Conservation (phyloP, 2,113 vertebrate genomes). For the Meriones unguiculatus region DNA sequence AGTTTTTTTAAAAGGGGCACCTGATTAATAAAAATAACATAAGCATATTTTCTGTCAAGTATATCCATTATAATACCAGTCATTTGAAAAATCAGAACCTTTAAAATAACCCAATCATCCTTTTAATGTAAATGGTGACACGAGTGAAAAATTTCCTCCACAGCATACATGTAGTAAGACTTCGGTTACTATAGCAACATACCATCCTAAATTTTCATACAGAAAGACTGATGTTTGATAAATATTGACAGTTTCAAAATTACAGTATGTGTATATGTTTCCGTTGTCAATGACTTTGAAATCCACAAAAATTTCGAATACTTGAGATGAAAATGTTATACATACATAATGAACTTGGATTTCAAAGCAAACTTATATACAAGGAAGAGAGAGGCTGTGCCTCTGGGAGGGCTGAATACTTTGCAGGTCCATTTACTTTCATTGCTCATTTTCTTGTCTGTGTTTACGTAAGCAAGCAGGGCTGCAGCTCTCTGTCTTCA, state of each 20-base stretch:
- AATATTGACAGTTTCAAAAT: conserved; percentile 22
- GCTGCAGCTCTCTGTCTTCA: not conserved
- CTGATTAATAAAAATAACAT: conserved; percentile 55
- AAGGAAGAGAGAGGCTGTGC: not conserved
- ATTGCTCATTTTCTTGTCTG: not conserved
- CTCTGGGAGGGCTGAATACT: not conserved
- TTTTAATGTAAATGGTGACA: not conserved
- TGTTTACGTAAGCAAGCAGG: not conserved
- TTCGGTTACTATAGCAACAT: not conserved
- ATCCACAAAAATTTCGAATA: not conserved
- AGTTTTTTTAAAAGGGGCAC: conserved; percentile 50
- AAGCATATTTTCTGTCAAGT: conserved; percentile 32
- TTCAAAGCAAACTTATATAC: not conserved
- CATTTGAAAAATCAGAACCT: conserved; percentile 33
- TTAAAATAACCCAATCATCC: not conserved
- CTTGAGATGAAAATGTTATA: not conserved
- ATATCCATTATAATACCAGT: not conserved
- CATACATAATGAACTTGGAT: not conserved
- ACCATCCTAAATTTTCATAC: not conserved
- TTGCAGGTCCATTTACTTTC: not conserved
- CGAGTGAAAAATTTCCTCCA: not conserved
- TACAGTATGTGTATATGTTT: not conserved
- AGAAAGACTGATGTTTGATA: not conserved
- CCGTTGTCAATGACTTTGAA: not conserved
- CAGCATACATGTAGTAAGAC: not conserved